Evolutionary conservation across 2,888 invertebrate species (phyloP).

Genomic region (Himalopsyche kuldschensis): DNA sequence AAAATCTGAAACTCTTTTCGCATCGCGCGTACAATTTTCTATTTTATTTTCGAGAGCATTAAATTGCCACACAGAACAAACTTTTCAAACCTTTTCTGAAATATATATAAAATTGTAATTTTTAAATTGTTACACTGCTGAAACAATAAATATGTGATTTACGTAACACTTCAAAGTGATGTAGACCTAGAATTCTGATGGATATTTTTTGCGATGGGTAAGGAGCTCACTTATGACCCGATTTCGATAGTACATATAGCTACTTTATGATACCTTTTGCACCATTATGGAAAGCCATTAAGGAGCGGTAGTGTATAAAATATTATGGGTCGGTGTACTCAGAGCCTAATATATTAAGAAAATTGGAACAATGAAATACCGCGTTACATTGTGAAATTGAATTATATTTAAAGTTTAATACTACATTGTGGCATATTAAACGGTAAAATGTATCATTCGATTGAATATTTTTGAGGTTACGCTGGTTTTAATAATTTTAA

Average conservation of each 20-base stretch:
- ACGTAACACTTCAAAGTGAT: neutral
- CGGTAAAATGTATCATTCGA: neutral
- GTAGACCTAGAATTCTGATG: neutral
- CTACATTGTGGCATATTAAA: neutral
- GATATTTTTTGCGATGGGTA: neutral
- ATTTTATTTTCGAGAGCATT: too few species aligned
- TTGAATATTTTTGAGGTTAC: neutral
- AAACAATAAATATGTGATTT: neutral
- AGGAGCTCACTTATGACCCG: neutral
- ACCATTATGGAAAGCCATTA: neutral
- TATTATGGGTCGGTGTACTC: neutral
- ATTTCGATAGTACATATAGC: neutral
- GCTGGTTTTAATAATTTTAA: neutral
- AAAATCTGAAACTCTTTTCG: too few species aligned
- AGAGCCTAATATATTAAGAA: neutral
- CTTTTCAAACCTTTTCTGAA: too few species aligned
- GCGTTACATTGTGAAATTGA: neutral
- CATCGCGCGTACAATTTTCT: too few species aligned
- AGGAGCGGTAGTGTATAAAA: neutral
- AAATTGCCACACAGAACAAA: too few species aligned
- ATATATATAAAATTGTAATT: too few species aligned
- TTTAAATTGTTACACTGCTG: too few species aligned
- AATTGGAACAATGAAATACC: neutral
- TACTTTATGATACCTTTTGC: neutral
- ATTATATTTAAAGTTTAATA: neutral